Evolutionary conservation across 1,140 invertebrate genomes (phyloP).

Genomic region (Aphis craccivora): DNA sequence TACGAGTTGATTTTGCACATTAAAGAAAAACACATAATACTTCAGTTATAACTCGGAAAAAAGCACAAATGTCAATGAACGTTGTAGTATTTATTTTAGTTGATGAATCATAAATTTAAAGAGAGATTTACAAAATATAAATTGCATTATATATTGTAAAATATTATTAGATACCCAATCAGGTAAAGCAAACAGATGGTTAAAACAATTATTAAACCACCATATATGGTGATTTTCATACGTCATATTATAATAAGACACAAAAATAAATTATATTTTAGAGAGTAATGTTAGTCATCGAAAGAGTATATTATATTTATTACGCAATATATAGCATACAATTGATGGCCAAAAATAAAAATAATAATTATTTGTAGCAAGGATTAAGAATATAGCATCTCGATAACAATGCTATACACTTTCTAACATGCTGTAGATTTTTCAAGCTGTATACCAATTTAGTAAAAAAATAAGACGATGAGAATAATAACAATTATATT

Average conservation of each 20-base stretch:
- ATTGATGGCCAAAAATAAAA: neutral
- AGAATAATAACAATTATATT: neutral
- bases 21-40: neutral
- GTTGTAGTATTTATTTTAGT: neutral
- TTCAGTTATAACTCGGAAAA: neutral
- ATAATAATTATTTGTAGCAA: too few species aligned
- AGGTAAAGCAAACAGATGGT: neutral
- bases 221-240: neutral
- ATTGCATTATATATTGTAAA: neutral
- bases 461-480: neutral
- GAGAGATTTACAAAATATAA: neutral
- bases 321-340: neutral
- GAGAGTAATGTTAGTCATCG: neutral
- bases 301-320: neutral
- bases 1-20: neutral
- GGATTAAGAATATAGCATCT: neutral
- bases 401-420: neutral
- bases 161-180: neutral
- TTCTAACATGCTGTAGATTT: neutral
- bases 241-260: slow-evolving; percentile 8
- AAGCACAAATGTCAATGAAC: neutral
- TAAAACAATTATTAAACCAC: neutral
- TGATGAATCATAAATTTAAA: neutral
- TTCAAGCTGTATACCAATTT: neutral
- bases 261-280: neutral